Conservation (phyloP, 1,140 invertebrate genomes). For the Gerris buenoi region DNA sequence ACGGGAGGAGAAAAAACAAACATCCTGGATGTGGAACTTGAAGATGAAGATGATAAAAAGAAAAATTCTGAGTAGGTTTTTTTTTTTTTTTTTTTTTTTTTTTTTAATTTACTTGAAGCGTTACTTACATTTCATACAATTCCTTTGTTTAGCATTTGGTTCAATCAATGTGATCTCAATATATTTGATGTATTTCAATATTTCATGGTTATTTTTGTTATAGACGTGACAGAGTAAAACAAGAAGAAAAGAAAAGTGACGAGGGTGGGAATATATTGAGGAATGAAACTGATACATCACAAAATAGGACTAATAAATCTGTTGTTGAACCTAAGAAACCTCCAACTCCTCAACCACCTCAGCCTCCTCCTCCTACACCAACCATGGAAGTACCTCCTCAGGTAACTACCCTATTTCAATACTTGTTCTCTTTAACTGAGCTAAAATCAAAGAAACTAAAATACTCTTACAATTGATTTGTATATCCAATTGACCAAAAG, state of each 20-base stretch:
- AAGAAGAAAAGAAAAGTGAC: neutral
- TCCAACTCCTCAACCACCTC: neutral
- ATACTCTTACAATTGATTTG: too few species aligned
- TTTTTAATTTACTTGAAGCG: too few species aligned
- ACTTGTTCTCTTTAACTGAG: too few species aligned
- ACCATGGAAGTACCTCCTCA: neutral
- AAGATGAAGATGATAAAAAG: conserved; percentile 45
- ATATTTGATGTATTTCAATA: too few species aligned
- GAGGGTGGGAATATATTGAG: neutral
- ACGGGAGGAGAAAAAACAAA: conserved; percentile 56
- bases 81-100: neutral
- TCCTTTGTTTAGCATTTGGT: too few species aligned
- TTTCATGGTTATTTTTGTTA: too few species aligned
- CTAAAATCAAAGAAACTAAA: too few species aligned
- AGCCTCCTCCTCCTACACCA: neutral
- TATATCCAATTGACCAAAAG: too few species aligned
- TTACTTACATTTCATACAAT: too few species aligned
- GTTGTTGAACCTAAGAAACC: too few species aligned
- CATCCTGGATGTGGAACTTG: conserved; percentile 61
- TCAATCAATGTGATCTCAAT: too few species aligned
- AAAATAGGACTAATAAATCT: too few species aligned
- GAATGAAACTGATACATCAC: neutral
- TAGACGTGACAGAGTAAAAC: neutral
- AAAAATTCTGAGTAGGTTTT: conserved; percentile 28
- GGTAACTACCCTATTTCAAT: neutral